Conservation (phyloP, 2,888 invertebrate species). For the Drosophila meridiana region DNA sequence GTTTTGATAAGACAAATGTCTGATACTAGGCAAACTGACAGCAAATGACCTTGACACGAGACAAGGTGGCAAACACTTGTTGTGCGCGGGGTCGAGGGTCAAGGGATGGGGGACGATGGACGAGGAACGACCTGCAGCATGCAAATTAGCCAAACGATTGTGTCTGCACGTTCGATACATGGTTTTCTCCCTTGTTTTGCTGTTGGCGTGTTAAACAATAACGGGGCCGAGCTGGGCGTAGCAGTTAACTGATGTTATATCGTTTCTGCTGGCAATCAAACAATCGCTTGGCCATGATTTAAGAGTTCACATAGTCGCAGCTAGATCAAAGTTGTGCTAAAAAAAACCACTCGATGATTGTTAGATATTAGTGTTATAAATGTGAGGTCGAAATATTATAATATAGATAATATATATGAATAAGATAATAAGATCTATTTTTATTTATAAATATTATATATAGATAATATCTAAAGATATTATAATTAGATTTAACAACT, state of each 20-base stretch:
- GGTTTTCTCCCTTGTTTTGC: not conserved
- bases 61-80: not conserved
- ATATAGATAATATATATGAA: not conserved
- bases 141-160: conserved; percentile 8
- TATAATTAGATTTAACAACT: too few species aligned
- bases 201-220: not conserved
- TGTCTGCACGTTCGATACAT: not conserved
- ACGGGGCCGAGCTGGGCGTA: not conserved
- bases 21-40: not conserved
- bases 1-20: not conserved
- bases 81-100: not conserved
- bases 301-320: not conserved
- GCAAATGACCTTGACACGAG: conserved; percentile 45
- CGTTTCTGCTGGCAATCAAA: conserved; percentile 1
- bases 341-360: not conserved
- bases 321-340: not conserved
- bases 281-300: conserved; percentile 7
- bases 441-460: too few species aligned
- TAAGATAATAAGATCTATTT: not conserved
- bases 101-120: not conserved
- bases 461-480: too few species aligned
- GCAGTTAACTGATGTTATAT: not conserved
- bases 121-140: not conserved
- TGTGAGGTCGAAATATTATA: not conserved
- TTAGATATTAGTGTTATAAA: not conserved